Percentiles rank a stretch among this genome's conserved stretches.
Conservation (phyloP, 2,888 invertebrate genomes). For the Stegophylla sp. region DNA sequence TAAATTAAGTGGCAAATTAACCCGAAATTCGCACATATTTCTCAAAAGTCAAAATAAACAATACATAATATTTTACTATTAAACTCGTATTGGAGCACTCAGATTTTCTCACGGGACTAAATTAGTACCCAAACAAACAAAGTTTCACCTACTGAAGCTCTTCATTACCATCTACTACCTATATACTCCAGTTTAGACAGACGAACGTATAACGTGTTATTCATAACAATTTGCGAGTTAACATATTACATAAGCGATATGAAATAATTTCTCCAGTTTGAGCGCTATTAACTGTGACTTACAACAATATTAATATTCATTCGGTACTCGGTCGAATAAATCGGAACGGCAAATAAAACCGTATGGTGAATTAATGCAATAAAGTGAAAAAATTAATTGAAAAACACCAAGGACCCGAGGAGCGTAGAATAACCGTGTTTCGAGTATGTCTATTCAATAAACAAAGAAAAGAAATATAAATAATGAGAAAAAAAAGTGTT, state of each 20-base stretch:
- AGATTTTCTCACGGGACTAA: slow-evolving; percentile 12
- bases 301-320: no score
- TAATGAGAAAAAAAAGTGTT: no score
- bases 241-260: slow-evolving; percentile 11
- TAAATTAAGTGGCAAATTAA: neutral
- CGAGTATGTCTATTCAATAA: no score
- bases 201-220: neutral
- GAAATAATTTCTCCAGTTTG: neutral
- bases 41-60: neutral
- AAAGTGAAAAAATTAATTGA: no score
- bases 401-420: no score
- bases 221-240: neutral
- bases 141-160: slow-evolving; percentile 14
- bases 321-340: no score
- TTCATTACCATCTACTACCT: neutral
- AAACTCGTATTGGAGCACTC: neutral
- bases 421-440: no score
- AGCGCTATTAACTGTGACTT: no score
- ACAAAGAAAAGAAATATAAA: no score
- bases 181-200: neutral
- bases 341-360: no score
- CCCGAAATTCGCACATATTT: no score
- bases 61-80: neutral
- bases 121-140: neutral
- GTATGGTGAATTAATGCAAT: no score